Evolutionary conservation across 2,113 vertebrate species (phyloP).

Genomic region (Eupsittula cactorum): DNA sequence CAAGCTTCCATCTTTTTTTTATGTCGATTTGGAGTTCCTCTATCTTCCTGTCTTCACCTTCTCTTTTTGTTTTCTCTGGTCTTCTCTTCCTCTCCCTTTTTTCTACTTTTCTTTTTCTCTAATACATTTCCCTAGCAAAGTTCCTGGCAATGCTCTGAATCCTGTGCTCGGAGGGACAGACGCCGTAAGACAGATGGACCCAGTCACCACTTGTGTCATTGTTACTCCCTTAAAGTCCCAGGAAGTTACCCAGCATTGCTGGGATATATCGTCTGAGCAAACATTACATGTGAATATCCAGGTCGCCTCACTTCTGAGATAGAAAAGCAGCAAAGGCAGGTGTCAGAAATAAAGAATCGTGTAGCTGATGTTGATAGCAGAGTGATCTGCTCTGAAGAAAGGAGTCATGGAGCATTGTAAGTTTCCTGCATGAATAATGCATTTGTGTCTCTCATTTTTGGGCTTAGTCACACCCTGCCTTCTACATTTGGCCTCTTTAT

Average conservation of each 20-base stretch:
- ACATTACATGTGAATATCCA: neutral
- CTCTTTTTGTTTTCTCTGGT: neutral
- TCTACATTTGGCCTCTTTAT: slow-evolving; percentile 58
- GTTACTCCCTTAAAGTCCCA: neutral
- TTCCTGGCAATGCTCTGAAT: neutral
- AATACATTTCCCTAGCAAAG: neutral
- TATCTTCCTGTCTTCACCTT: neutral
- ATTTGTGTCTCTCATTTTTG: slow-evolving; percentile 52
- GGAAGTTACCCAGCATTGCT: neutral
- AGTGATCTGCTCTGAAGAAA: slow-evolving; percentile 31
- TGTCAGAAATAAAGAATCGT: slow-evolving; percentile 41
- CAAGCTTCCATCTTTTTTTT: neutral
- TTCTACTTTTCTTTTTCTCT: neutral
- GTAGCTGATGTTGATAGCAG: neutral
- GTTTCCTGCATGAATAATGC: slow-evolving; percentile 55
- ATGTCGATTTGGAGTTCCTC: neutral
- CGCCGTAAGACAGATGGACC: neutral
- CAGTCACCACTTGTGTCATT: accelerated
- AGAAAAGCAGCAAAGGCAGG: slow-evolving; percentile 44
- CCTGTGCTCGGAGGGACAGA: neutral
- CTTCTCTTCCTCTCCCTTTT: neutral
- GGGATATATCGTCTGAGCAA: neutral
- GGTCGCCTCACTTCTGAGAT: neutral
- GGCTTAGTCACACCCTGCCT: slow-evolving; percentile 65
- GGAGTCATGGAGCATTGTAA: slow-evolving; percentile 10